Evolutionary conservation across 2,113 vertebrate genomes (phyloP).

Genomic region (Synchiropus splendidus): DNA sequence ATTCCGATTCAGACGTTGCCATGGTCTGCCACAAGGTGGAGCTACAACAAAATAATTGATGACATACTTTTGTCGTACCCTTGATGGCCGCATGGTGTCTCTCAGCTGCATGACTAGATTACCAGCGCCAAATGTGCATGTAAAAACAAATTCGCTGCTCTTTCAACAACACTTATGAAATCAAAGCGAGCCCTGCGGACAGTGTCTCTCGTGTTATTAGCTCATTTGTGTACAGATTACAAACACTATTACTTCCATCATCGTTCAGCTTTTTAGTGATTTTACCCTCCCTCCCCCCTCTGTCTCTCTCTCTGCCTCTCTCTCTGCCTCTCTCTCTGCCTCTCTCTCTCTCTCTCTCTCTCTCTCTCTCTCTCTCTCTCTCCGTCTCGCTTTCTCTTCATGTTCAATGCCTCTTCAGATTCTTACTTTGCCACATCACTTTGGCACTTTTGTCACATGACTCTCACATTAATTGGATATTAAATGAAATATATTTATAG

Average conservation of each 20-base stretch:
- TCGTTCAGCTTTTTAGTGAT: too few species aligned
- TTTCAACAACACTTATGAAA: too few species aligned
- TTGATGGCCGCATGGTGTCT: conserved; percentile 29
- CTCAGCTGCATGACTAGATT: conserved; percentile 11
- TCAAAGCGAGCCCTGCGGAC: too few species aligned
- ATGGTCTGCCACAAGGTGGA: conserved; percentile 51
- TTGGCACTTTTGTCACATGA: conserved; percentile 3
- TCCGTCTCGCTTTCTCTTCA: conserved; percentile 2
- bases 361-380: conserved; percentile 13
- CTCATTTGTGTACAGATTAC: too few species aligned
- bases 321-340: conserved; percentile 37
- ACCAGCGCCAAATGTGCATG: too few species aligned
- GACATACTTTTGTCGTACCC: neutral
- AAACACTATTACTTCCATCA: too few species aligned
- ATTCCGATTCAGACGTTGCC: conserved; percentile 3
- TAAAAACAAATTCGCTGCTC: too few species aligned
- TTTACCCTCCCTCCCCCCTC: conserved; percentile 42
- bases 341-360: conserved; percentile 19
- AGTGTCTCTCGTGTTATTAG: too few species aligned
- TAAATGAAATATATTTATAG: too few species aligned
- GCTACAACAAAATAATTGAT: conserved; percentile 51
- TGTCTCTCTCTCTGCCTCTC: conserved; percentile 30
- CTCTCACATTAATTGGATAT: too few species aligned
- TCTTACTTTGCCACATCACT: conserved; percentile 8
- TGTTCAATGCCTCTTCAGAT: conserved; percentile 1